Base-by-base conservation (phyloP, 2,888 invertebrate species). In the Tetranychus truncatus region DNA sequence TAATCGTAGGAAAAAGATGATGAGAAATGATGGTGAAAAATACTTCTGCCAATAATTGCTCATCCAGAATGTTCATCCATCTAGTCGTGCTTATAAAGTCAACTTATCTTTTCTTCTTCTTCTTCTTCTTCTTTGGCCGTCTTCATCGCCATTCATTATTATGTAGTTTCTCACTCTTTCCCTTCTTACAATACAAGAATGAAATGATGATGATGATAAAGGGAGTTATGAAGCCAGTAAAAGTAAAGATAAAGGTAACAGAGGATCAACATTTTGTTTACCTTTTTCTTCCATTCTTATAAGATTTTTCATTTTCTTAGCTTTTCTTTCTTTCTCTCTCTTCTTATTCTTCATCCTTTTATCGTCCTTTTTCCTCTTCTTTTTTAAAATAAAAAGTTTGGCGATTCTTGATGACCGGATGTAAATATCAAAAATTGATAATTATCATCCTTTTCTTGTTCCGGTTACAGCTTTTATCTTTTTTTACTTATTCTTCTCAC, bases 31-130 rank as follows among this genome's bases (percentile, higher is more conserved):
- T 34, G 34, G 34, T 34, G 55, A 15, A 55, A 55, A 55, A 55
- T 55, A 55, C 55, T 55, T 55, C 55, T 15, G 55, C 55, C 55
- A 55, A 55, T 55, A 55, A 55, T 55, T 55, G 55, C 55, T 55
- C 55, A 55, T 55, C 55, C 55, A 55, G 55, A 55, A 55, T 55
- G 55, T 55, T 55, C 55, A 55, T 55, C 55, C 55, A 55, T 55
- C 9, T 55, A 55, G 15, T 55, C 55, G 55, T 55, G 55, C 55
- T 55, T 55, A 55, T 7, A 55, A 55, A 55, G 55, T 55, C 55
- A 55, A 55, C 55, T 55, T 55, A 6, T 55, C 55, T 15, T 55
- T 55, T 55, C 55, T 15, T 55, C 55, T 15, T 7, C 55, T 15
- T 55, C 55, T 55, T 55, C 6, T 55, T 55, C 9, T 55, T 55